phyloP scores from a whole-genome alignment of 2,113 vertebrate species.

The Sardina pilchardus region DNA sequence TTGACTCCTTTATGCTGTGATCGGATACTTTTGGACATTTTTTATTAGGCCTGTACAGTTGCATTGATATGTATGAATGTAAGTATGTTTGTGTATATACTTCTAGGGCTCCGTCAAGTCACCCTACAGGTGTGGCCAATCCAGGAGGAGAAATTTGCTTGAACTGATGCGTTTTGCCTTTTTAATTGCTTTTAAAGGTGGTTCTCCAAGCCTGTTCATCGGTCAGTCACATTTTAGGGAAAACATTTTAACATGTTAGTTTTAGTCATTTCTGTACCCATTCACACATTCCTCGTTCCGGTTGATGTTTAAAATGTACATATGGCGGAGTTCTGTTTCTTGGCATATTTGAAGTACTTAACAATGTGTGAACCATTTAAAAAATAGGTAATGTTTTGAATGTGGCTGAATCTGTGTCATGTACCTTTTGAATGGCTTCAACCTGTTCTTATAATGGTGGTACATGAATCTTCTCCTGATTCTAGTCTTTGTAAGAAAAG shows the following conservation, averaged over 20 bases:
- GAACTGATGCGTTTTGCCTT: constrained; percentile 1
- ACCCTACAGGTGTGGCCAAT: background rate
- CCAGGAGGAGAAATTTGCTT: background rate
- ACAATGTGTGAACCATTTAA: background rate
- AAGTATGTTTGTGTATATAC: background rate
- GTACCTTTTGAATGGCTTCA: background rate
- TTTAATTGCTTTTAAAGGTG: background rate
- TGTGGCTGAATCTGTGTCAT: background rate
- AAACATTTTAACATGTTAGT: background rate
- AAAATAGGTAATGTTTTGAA: background rate
- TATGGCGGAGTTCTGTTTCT: background rate
- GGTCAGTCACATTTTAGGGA: background rate
- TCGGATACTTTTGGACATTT: background rate
- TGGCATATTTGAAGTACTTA: background rate
- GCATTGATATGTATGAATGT: constrained; percentile 7
- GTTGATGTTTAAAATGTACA: background rate
- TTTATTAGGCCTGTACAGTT: constrained; percentile 14
- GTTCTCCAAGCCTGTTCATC: background rate
- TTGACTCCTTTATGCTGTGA: constrained; percentile 5
- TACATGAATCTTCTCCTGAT: background rate
- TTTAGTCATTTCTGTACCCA: background rate
- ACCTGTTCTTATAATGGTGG: background rate
- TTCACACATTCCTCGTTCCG: background rate
- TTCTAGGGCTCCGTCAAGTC: background rate
- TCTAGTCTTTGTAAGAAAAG: background rate